A percentile compares a stretch with the other conserved stretches of the same genome.
phyloP scores from a whole-genome alignment of 2,113 vertebrate species.

The Octodon degus region DNA sequence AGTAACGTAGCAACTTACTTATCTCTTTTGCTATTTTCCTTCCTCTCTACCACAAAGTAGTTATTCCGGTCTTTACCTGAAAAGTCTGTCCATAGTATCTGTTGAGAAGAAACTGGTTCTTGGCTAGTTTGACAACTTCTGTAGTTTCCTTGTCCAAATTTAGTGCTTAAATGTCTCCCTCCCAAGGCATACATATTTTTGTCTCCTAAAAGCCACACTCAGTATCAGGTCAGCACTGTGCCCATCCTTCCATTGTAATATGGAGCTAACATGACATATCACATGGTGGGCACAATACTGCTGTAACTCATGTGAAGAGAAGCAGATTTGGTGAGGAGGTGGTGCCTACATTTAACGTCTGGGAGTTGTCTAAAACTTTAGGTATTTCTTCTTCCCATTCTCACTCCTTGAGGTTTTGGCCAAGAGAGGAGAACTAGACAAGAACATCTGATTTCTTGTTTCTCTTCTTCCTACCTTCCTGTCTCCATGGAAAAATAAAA shows the following conservation, averaged over 20 bases:
- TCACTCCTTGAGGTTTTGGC: not conserved
- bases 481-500: conserved; percentile 1
- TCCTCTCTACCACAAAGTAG: not conserved
- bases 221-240: not conserved
- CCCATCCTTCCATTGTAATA: not conserved
- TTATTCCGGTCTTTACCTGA: not conserved
- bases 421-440: conserved; percentile 48
- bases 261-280: not conserved
- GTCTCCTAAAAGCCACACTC: not conserved
- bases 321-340: not conserved
- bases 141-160: not conserved
- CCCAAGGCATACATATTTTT: not conserved
- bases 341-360: not conserved
- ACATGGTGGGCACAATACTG: not conserved
- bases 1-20: not conserved
- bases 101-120: not conserved
- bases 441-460: not conserved
- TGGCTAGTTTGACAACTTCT: not conserved
- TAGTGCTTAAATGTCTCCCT: not conserved
- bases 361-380: not conserved
- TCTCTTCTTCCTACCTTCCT: conserved; percentile 12
- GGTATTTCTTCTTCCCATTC: conserved; percentile 14
- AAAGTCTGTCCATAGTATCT: not conserved
- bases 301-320: not conserved
- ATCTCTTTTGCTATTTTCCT: not conserved